Evolutionary conservation across 2,113 vertebrate species (phyloP), one percentile per base, ranked within the genome.

Genomic region (Spilogale gracilis): DNA sequence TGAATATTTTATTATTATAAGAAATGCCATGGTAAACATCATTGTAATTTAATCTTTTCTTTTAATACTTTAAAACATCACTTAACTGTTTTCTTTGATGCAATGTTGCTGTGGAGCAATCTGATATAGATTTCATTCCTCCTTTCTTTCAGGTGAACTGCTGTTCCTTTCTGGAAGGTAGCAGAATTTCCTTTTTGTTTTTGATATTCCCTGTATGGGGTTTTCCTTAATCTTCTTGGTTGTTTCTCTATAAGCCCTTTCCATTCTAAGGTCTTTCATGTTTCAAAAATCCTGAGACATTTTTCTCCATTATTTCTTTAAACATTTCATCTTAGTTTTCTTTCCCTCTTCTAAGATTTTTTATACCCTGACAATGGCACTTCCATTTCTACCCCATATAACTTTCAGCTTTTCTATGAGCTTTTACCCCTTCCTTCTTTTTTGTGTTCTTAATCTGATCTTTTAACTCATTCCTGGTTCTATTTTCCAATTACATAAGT

Each of bases 301-400:
- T 86, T 89, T 82, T 89, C 82, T 71, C 52, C 18, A 85, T 60
- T 85, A 50, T 56, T 94, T 90, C 21, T 95, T 96, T 61, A 95
- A 86, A 82, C 73, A 48, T 16, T 60, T 78, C 30, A 45, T 78
- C 6, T 4, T 63, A 20, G 54, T 38, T 91, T 94, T 87, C 32
- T 79, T 48, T 54, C 88, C 83, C 50, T 78, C 2, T 73, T 17
- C n/a, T 48, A 25, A 80, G 78, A 60, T 20, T 63, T 65, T 79
- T 48, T 52, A 4, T 32, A 27, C 78, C 32, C 32, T 65, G 63
- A 23, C 45, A 85, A 85, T 5, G 2, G 11, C 16, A 9, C 17
- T 43, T 61, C 14, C 30, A 60, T 17, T 50, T 95, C 16, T 21
- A 30, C 61, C 50, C 23, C 43, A n/a, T 18, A 1, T 69, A 32